phyloP scores from a whole-genome alignment of 2,797 vertebrate genomes.

The Anguilla marmorata region DNA sequence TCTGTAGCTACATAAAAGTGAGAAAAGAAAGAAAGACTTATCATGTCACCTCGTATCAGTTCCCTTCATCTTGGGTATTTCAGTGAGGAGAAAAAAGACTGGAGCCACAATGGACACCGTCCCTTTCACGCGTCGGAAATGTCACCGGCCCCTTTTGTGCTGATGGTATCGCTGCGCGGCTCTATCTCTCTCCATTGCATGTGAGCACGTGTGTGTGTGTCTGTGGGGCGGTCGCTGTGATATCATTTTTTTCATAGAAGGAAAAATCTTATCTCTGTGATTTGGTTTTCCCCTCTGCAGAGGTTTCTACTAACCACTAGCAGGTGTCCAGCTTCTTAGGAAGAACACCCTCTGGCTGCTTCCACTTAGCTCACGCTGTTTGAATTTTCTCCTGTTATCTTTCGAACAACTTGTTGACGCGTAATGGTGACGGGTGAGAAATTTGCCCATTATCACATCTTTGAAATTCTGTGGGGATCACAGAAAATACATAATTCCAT shows the following conservation, averaged over 20 bases:
- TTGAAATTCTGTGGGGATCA: not conserved
- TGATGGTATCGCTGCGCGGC: not conserved
- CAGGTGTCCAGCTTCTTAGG: not conserved
- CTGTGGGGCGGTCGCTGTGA: not conserved
- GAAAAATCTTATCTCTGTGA: not conserved
- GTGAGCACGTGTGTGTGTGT: not conserved
- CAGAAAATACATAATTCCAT: not conserved
- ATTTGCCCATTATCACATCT: not conserved
- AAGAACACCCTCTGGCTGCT: not conserved
- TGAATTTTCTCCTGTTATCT: not conserved
- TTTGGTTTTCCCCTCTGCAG: not conserved
- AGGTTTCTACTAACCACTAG: not conserved
- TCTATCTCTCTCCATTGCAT: not conserved
- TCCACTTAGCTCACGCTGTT: not conserved
- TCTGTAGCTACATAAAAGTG: not conserved
- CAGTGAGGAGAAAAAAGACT: not conserved
- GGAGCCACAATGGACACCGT: not conserved
- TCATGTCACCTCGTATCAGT: not conserved
- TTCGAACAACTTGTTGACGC: not conserved
- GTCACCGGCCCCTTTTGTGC: not conserved
- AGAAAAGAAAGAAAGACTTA: not conserved
- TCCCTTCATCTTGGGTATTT: constrained; percentile 1
- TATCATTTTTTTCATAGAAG: not conserved
- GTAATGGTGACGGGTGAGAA: not conserved
- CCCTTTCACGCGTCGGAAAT: not conserved